phyloP scores from a whole-genome alignment of 2,888 invertebrate genomes.

The Rhingia rostrata region DNA sequence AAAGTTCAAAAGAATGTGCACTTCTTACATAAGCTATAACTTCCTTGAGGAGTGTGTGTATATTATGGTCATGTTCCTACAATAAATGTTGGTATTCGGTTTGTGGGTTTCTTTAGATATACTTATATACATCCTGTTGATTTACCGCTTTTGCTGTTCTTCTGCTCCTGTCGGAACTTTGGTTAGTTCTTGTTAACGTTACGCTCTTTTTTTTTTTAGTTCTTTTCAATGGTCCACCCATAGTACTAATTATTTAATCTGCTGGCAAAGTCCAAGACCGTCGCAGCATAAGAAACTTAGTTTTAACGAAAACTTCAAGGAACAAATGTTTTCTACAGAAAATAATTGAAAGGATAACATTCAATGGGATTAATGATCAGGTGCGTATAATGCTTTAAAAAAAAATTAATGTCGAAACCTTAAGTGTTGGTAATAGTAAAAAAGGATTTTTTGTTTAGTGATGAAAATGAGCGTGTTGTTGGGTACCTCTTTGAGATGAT shows the following conservation, averaged over 20 bases:
- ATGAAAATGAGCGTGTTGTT: too few relatives aligned
- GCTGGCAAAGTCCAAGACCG: conserved; percentile 57
- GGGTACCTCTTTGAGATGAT: too few relatives aligned
- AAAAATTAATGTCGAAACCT: too few relatives aligned
- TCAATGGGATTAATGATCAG: too few relatives aligned
- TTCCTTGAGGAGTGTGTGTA: too few relatives aligned
- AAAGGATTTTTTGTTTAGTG: too few relatives aligned
- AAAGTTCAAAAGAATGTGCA: conserved; percentile 26
- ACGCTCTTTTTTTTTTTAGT: conserved; percentile 24
- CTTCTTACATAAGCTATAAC: neutral
- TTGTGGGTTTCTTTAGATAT: neutral
- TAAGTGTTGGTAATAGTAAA: too few relatives aligned
- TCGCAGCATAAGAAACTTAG: conserved; percentile 32
- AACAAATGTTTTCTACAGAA: neutral
- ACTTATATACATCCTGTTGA: conserved; percentile 59
- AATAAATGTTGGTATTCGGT: neutral
- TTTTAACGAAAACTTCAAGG: conserved; percentile 5
- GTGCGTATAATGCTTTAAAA: too few relatives aligned
- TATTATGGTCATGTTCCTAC: neutral
- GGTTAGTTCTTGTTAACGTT: conserved; percentile 39
- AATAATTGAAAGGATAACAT: neutral
- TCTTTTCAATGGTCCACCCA: neutral
- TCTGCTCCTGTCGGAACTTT: conserved; percentile 39
- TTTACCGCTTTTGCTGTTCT: conserved; percentile 51
- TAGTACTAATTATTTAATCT: conserved; percentile 69